Percentiles rank a stretch among this genome's conserved stretches.
These are phyloP conservation scores for Ruditapes philippinarum DNA, from an alignment of 1,140 invertebrate species.

Conservation along the genomic window DNA sequence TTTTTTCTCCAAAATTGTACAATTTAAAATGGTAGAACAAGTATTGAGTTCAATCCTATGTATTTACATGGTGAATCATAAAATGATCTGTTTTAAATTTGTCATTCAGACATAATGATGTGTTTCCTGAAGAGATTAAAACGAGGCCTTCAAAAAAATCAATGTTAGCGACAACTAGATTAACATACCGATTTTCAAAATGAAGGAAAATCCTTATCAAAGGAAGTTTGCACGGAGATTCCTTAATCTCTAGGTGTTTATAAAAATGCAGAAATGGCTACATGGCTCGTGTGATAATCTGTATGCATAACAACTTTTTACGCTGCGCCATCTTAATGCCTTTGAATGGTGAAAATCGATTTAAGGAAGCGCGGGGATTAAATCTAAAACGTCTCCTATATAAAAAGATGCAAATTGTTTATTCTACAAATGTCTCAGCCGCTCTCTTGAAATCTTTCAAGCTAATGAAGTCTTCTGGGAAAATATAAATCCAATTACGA, in stretches of 20 bases:
- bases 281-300: not conserved
- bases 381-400: not conserved
- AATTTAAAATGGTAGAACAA: not conserved
- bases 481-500: not conserved
- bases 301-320: not conserved
- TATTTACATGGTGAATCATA: slow-evolving; percentile 2
- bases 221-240: not conserved
- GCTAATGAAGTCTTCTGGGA: not conserved
- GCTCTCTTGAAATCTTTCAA: not conserved
- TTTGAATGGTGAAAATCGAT: not conserved
- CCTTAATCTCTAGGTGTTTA: slow-evolving; percentile 31
- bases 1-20: no score
- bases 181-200: not conserved
- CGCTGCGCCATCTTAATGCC: not conserved
- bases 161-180: not conserved
- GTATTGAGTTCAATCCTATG: not conserved
- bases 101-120: not conserved
- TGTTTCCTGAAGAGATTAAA: not conserved
- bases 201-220: not conserved
- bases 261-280: not conserved
- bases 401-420: not conserved
- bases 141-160: slow-evolving; percentile 10
- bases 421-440: slow-evolving; percentile 2
- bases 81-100: slow-evolving; percentile 10
- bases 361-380: not conserved